Evolutionary conservation across 2,888 invertebrate genomes (phyloP), one percentile per base, ranked within the genome.

Genomic region (Acheta domesticus): DNA sequence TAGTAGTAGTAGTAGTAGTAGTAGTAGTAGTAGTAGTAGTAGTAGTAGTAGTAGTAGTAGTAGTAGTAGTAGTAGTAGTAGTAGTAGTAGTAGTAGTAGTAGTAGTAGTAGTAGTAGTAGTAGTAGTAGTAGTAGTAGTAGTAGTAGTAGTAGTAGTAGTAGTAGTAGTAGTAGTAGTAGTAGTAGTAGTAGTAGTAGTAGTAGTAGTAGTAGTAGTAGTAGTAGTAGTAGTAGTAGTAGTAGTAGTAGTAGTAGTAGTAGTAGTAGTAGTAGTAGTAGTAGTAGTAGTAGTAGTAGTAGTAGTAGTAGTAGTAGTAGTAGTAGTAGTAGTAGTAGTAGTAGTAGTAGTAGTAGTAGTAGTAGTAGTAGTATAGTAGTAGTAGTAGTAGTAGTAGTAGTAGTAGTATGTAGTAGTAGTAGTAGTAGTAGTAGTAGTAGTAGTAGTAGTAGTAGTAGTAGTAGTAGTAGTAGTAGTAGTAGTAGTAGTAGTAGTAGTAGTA

Each of bases 21-120:
- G 21, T 50, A 20, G 78, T 74, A 75, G 78, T 74, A 75, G 62
- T 74, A 19, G 78, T 74, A 75, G 78, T 74, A 75, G 78, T 78
- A 14, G 62, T 74, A 75, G 78, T 78, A 75, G 78, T 50, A 75
- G 74, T 74, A 16, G 48, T 48, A 16, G 48, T 74, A 75, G 78
- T 78, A 75, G 78, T 78, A 75, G 78, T 78, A 75, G 78, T 20
- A 75, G 62, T 50, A 75, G 74, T 74, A 20, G 21, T 78, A 75
- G 74, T 50, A 79, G 11, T 78, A 62, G 48, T 20, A n/a, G 75
- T 75, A 19, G 75, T 75, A 19, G 75, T 75, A 19, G 75, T 75
- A 19, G 75, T 75, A 19, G 75, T 75, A 19, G 75, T 75, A 19
- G 75, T 75, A 19, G 75, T 75, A 19, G 75, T 75, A 19, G 75